Evolutionary conservation across 2,797 vertebrate genomes (phyloP), one percentile per base, ranked within the genome.

Genomic region (Lithobates sylvaticus): DNA sequence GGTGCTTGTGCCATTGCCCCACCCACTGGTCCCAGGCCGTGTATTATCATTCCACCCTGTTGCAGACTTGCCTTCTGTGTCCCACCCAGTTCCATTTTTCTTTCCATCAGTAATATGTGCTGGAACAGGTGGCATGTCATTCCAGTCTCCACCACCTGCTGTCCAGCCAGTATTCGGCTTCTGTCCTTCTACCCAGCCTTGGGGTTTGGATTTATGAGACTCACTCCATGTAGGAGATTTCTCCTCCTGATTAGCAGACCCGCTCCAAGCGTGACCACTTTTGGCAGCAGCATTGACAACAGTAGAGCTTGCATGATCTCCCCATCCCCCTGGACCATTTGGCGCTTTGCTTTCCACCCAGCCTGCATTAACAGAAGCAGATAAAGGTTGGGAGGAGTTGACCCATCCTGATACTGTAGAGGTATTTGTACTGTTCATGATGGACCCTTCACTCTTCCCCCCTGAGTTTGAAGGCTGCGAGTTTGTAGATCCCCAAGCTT

Each of bases 151-250:
- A 87, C 94, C 92, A 83, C 93, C 93, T 54, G 94, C 88, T 81
- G 95, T 95, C 97, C 98, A 98, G 91, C 95, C 93, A 69, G 96
- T 95, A 87, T 94, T 94, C 58, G 92, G 93, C 93, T 96, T 97
- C 84, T 96, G 95, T 88, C 95, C 95, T 76, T 98, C 97, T 89
- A 95, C 96, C 97, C 98, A 98, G 92, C 90, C 95, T 88, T 95
- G 95, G 88, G 95, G 90, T 90, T 97, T 97, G 91, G 94, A 92
- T 94, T 99, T 98, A 72, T 92, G 90, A 90, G 95, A 94, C 89
- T 98, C 96, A 86, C 96, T 95, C 98, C 98, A 99, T 88, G 91
- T 94, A 88, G 97, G 94, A 32, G 97, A 94, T 92, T 97, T 98
- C 88, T 98, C 96, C 90, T 97, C 97, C 89, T 96, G 96, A 90